phyloP scores from a whole-genome alignment of 1,140 invertebrate genomes.

The Nasonia vitripennis region DNA sequence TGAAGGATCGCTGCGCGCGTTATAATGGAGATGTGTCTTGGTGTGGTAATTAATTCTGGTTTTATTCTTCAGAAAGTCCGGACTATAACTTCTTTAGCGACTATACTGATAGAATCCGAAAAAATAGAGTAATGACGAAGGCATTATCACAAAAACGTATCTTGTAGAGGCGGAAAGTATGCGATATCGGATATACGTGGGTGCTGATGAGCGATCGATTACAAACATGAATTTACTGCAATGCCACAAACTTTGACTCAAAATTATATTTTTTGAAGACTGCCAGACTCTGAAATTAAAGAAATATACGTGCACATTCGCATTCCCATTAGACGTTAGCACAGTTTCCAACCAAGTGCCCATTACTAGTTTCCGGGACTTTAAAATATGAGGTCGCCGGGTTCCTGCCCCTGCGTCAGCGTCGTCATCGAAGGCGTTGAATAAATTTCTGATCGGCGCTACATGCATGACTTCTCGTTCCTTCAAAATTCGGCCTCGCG shows the following conservation, averaged over 20 bases:
- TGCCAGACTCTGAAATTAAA: too few species aligned
- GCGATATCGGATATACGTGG: too few species aligned
- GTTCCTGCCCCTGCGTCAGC: background rate
- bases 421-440: background rate
- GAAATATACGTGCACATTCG: background rate
- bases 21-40: background rate
- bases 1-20: background rate
- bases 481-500: conserved; percentile 7
- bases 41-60: background rate
- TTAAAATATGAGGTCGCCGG: background rate
- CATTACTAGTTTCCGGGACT: background rate
- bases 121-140: too few species aligned
- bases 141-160: too few species aligned
- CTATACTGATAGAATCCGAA: too few species aligned
- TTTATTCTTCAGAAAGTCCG: background rate
- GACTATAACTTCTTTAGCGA: too few species aligned
- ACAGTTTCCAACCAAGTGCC: background rate
- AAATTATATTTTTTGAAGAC: too few species aligned
- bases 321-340: background rate
- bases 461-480: background rate
- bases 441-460: background rate
- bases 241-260: too few species aligned
- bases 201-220: too few species aligned
- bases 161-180: too few species aligned
- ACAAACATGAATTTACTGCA: too few species aligned